A percentile compares a stretch with the other conserved stretches of the same genome.
These are phyloP conservation scores for Chaetodon trifasciatus DNA, from an alignment of 2,797 vertebrate genomes.

Conservation along the genomic window DNA sequence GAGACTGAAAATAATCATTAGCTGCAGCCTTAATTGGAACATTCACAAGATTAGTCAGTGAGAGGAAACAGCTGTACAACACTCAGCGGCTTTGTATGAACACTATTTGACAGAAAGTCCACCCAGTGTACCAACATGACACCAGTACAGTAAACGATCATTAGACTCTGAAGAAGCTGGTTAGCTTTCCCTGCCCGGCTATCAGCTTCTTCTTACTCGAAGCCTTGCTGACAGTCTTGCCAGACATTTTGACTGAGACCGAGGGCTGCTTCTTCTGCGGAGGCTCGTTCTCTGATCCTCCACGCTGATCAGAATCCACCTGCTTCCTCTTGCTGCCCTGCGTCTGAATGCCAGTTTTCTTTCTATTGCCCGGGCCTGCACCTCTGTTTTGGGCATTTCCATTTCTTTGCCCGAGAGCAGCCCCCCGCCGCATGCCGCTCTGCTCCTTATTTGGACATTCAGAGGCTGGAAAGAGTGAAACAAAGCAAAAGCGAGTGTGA, in stretches of 20 bases:
- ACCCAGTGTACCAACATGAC: neutral
- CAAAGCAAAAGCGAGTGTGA: conserved; percentile 69
- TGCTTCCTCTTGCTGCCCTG: conserved; percentile 89
- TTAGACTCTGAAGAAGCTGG: conserved; percentile 92
- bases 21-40: neutral
- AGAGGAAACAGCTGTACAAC: neutral
- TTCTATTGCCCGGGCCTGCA: conserved; percentile 67
- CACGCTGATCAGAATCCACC: conserved; percentile 82
- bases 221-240: conserved; percentile 80
- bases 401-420: conserved; percentile 79
- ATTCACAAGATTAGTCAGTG: neutral
- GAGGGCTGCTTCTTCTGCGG: conserved; percentile 83
- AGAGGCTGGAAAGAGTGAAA: conserved; percentile 68
- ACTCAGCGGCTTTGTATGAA: neutral
- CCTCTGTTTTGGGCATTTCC: conserved; percentile 84
- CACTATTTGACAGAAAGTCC: neutral
- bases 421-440: conserved; percentile 65
- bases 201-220: conserved; percentile 88
- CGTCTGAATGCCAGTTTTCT: conserved; percentile 76
- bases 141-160: neutral
- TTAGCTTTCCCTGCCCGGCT: conserved; percentile 92
- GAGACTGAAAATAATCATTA: neutral
- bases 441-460: conserved; percentile 51
- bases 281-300: conserved; percentile 85
- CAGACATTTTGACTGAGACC: conserved; percentile 62